Evolutionary conservation across 1,140 invertebrate species (phyloP), one percentile per base, ranked within the genome.

Genomic region (Charaxes varanes): DNA sequence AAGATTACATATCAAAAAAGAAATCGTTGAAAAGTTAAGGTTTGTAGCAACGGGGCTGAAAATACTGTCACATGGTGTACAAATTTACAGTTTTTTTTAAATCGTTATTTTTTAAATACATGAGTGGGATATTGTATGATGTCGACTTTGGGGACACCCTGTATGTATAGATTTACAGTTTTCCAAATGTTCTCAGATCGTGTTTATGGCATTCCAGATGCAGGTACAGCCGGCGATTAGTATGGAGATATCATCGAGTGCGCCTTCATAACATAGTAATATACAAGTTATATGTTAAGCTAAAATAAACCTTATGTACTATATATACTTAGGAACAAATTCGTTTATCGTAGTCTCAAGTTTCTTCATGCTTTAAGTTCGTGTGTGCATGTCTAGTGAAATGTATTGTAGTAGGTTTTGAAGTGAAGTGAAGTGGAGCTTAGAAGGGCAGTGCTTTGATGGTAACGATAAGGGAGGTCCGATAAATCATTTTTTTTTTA

Each of bases 311-410:
- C 64, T 38, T 69, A 66, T 66, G 46, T 69, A 61, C 49, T 69
- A 67, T 61, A 62, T 42, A 57, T 31, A n/a, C n/a, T 59, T 79
- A 77, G 67, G 74, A 79, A 79, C 74, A 79, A 82, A 82, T 70
- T 77, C 55, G 60, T 66, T 64, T 66, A 64, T 54, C 44, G 58
- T 76, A 72, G 67, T 70, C 63, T 73, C 65, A 64, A 70, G 44
- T 67, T 62, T 69, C 62, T 68, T 78, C 64, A 68, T 70, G 78
- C 73, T 82, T 78, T 82, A 78, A 82, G 64, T 79, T 79, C 58
- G 53, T 57, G 62, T 62, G 60, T 69, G 50, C 42, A 34, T 54
- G 59, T 51, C 23, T 62, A 62, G 62, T 33, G 34, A 53, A 49
- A 42, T 32, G 34, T 41, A 35, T 12, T 35, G 33, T 17, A 8